Conservation (phyloP, 1,140 invertebrate genomes). For the Bombus haemorrhoidalis region DNA sequence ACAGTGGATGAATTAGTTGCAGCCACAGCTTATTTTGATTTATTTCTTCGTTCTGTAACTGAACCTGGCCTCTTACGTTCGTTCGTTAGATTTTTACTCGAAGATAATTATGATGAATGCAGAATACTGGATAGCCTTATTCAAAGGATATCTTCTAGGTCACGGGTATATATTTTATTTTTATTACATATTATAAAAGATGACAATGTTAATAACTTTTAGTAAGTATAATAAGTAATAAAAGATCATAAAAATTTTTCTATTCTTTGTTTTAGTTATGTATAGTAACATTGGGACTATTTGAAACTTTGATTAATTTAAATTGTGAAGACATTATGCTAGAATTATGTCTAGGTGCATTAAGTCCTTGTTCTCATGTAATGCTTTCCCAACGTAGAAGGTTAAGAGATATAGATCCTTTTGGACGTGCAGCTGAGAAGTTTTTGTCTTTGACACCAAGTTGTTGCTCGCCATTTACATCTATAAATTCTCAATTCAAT, state of each 20-base stretch:
- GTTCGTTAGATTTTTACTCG: slow-evolving; percentile 93
- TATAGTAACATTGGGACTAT: slow-evolving; percentile 94
- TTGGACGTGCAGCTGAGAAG: slow-evolving; percentile 91
- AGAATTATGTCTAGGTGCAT: slow-evolving; percentile 93
- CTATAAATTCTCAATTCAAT: slow-evolving; percentile 58
- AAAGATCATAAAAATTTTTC: neutral
- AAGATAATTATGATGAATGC: slow-evolving; percentile 91
- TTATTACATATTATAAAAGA: neutral
- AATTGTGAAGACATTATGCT: slow-evolving; percentile 99
- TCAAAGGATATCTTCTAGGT: slow-evolving; percentile 87
- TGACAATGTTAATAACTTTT: neutral
- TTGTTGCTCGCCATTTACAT: slow-evolving; percentile 78
- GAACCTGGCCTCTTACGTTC: slow-evolving; percentile 92
- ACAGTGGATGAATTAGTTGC: slow-evolving; percentile 94
- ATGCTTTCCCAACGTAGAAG: slow-evolving; percentile 92
- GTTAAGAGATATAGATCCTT: slow-evolving; percentile 90
- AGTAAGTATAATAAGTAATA: neutral
- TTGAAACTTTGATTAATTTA: slow-evolving; percentile 94
- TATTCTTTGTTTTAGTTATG: slow-evolving; percentile 87
- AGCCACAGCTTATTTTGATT: slow-evolving; percentile 95
- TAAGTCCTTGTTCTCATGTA: slow-evolving; percentile 94
- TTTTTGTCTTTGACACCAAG: slow-evolving; percentile 92
- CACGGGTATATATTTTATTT: slow-evolving; percentile 84
- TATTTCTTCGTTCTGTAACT: slow-evolving; percentile 93
- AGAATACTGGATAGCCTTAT: slow-evolving; percentile 91